A percentile compares a stretch with the other conserved stretches of the same genome.
Conservation (phyloP, 2,797 vertebrate genomes). For the Thunnus albacares region DNA sequence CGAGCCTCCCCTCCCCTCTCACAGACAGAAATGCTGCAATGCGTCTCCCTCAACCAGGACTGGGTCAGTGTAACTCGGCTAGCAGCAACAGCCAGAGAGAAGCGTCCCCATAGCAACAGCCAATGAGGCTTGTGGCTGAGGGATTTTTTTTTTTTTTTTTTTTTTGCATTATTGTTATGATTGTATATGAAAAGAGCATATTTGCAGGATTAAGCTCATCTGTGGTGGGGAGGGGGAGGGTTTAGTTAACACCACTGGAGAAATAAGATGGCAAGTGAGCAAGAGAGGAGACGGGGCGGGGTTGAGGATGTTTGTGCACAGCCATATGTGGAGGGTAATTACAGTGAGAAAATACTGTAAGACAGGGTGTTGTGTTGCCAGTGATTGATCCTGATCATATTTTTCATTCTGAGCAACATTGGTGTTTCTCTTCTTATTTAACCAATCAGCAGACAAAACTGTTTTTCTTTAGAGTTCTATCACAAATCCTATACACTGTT, state of each 20-base stretch:
- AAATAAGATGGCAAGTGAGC: constrained; percentile 19
- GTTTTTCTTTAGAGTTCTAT: neutral
- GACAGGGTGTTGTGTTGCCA: neutral
- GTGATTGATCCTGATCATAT: neutral
- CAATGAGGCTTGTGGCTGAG: constrained; percentile 63
- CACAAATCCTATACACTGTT: neutral
- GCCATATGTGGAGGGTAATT: constrained; percentile 15
- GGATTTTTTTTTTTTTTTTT: constrained; percentile 37
- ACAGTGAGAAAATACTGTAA: constrained; percentile 11
- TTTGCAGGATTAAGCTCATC: constrained; percentile 40
- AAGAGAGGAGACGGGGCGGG: constrained; percentile 1
- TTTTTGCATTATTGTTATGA: constrained; percentile 59
- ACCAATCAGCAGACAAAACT: neutral
- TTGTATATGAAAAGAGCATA: constrained; percentile 46
- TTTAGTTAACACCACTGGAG: constrained; percentile 7
- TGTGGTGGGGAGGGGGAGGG: neutral
- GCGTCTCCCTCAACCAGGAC: constrained; percentile 86
- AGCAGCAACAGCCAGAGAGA: constrained; percentile 61
- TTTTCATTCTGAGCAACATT: neutral
- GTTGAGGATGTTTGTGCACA: constrained; percentile 11
- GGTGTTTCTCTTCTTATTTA: neutral
- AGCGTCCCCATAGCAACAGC: constrained; percentile 85
- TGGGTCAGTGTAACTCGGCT: constrained; percentile 88
- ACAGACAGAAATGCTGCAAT: constrained; percentile 90
- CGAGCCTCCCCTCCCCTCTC: constrained; percentile 67